phyloP scores from a whole-genome alignment of 2,888 invertebrate species.

The Chorisops tibialis region DNA sequence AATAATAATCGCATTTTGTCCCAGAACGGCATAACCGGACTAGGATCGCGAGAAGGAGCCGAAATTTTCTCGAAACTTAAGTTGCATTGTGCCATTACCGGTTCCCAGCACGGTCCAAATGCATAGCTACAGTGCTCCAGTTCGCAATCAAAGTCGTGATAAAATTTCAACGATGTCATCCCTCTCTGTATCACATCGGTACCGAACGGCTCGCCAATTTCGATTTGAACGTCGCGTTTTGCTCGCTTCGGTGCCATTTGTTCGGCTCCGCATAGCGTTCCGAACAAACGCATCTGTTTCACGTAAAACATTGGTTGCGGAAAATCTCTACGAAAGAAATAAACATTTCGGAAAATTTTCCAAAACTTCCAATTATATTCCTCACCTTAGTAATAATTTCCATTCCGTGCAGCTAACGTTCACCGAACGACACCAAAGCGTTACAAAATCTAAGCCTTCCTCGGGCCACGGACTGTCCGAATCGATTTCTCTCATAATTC shows the following conservation, averaged over 20 bases:
- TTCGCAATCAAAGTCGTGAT: constrained; percentile 95
- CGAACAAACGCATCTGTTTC: constrained; percentile 81
- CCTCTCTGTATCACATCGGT: constrained; percentile 77
- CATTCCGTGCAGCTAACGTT: constrained; percentile 78
- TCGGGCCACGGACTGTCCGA: constrained; percentile 89
- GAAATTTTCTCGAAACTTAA: constrained; percentile 81
- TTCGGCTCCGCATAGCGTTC: constrained; percentile 86
- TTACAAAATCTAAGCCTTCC: constrained; percentile 82
- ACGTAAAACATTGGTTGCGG: constrained; percentile 89
- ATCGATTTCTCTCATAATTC: constrained; percentile 77
- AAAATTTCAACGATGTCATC: constrained; percentile 94
- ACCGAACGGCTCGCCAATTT: constrained; percentile 81
- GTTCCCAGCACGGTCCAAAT: constrained; percentile 99
- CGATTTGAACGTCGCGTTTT: constrained; percentile 56
- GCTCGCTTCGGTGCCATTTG: constrained; percentile 68
- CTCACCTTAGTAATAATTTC: constrained; percentile 70
- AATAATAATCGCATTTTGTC: constrained; percentile 89
- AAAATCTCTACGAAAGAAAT: constrained; percentile 68
- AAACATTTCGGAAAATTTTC: no score
- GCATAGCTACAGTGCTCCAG: constrained; percentile 86
- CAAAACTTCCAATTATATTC: background rate
- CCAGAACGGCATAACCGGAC: constrained; percentile 93
- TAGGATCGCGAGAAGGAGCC: constrained; percentile 86
- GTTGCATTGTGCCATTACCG: constrained; percentile 59
- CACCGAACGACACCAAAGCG: constrained; percentile 89